A percentile compares a stretch with the other conserved stretches of the same genome.
phyloP scores from a whole-genome alignment of 2,888 invertebrate genomes.

The Phlogophora meticulosa region DNA sequence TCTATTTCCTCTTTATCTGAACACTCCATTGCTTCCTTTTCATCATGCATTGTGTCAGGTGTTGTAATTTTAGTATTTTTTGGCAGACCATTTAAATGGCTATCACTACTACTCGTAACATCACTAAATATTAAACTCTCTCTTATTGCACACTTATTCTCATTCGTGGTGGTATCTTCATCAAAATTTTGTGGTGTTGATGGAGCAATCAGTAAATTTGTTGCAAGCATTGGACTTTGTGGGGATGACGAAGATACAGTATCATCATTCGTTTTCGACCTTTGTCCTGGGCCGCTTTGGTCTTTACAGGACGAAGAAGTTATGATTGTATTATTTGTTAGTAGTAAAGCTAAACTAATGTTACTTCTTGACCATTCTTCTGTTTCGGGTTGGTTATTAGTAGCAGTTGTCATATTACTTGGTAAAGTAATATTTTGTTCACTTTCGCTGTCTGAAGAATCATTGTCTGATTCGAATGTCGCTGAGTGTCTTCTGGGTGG shows the following conservation, averaged over 20 bases:
- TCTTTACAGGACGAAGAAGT: not conserved
- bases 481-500: not conserved
- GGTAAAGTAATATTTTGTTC: conserved; percentile 14
- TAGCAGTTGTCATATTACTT: not conserved
- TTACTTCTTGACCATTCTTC: not conserved
- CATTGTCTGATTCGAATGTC: conserved; percentile 8
- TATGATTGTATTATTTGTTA: conserved; percentile 1
- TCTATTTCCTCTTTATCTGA: not conserved
- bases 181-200: not conserved
- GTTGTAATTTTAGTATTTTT: not conserved
- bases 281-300: not conserved
- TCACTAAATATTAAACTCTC: not conserved
- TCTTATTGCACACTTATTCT: not conserved
- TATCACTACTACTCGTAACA: conserved; percentile 11
- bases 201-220: not conserved
- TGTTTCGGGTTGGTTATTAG: not conserved
- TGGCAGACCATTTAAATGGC: not conserved
- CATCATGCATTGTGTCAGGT: not conserved
- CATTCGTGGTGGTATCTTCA: not conserved
- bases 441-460: conserved; percentile 26
- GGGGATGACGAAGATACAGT: not conserved
- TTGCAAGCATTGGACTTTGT: not conserved
- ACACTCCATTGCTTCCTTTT: not conserved
- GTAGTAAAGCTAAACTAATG: conserved; percentile 4
- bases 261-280: not conserved